phyloP scores from a whole-genome alignment of 2,113 vertebrate genomes.

The Cyprinodon brontotheroides region DNA sequence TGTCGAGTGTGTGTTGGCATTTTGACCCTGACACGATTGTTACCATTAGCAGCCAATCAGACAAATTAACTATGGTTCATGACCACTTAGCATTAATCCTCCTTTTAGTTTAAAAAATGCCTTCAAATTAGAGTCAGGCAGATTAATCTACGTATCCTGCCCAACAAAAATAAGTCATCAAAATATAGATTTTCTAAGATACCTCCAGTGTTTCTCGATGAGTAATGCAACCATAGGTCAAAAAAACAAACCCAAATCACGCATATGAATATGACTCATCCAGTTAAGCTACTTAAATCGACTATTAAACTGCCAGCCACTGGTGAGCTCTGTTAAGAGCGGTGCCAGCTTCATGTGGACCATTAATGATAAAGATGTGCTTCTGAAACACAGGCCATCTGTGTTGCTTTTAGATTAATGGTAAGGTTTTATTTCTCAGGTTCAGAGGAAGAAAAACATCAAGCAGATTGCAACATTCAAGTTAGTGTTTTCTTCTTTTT shows the following conservation, averaged over 20 bases:
- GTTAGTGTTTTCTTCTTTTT: neutral
- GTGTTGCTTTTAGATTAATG: neutral
- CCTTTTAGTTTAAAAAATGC: neutral
- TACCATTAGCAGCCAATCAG: neutral
- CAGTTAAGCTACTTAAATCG: slow-evolving; percentile 37
- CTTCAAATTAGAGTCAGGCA: neutral
- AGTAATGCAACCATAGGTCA: slow-evolving; percentile 14
- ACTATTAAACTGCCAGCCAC: slow-evolving; percentile 37
- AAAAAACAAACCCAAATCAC: slow-evolving; percentile 46
- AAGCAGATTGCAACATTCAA: neutral
- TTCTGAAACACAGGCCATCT: neutral
- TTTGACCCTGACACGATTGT: neutral
- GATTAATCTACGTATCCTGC: neutral
- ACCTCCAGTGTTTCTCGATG: slow-evolving; percentile 21
- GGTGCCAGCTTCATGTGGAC: slow-evolving; percentile 14
- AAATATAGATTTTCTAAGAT: slow-evolving; percentile 55
- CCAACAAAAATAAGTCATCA: slow-evolving; percentile 32
- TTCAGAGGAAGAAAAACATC: neutral
- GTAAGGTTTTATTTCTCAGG: neutral
- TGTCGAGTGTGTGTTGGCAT: neutral
- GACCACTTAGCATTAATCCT: neutral
- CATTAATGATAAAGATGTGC: slow-evolving; percentile 12
- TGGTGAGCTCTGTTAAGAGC: slow-evolving; percentile 10
- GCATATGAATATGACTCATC: slow-evolving; percentile 32
- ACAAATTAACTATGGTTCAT: neutral